Conservation (phyloP, 92 coral and sea anemone genomes). For the Phenganax stokvisi region DNA sequence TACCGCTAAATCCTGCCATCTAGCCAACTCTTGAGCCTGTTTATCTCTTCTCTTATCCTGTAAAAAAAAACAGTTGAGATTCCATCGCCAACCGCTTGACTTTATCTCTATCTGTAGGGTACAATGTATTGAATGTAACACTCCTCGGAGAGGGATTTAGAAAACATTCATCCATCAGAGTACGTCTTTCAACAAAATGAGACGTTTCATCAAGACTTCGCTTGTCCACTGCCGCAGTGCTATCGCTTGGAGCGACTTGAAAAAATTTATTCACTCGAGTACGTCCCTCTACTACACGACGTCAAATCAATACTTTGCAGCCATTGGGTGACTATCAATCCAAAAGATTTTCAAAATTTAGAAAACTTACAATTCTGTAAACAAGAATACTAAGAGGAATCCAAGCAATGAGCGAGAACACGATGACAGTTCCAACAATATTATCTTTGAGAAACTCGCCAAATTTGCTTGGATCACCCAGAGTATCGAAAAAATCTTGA, state of each 20-base stretch:
- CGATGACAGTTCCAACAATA: conserved; percentile 84
- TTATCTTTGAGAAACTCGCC: conserved; percentile 92
- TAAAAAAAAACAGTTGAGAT: conserved; percentile 14
- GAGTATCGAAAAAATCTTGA: conserved; percentile 70
- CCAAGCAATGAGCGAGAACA: conserved; percentile 78
- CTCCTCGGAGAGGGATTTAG: too few relatives aligned
- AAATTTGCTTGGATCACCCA: conserved; percentile 59
- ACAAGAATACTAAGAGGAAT: conserved; percentile 77
- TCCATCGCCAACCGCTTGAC: neutral
- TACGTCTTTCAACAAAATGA: too few relatives aligned
- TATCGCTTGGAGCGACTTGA: too few relatives aligned
- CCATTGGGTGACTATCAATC: too few relatives aligned
- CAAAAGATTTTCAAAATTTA: too few relatives aligned
- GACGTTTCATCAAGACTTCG: neutral
- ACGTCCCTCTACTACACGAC: too few relatives aligned
- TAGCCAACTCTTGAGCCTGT: conserved; percentile 61
- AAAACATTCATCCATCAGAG: too few relatives aligned
- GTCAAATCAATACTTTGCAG: too few relatives aligned
- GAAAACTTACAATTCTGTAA: conserved; percentile 61
- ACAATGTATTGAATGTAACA: too few relatives aligned
- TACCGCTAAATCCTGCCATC: conserved; percentile 86
- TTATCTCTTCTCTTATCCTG: conserved; percentile 81
- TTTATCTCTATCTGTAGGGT: too few relatives aligned
- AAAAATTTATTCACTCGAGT: too few relatives aligned
- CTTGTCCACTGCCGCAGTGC: neutral